A percentile compares a stretch with the other conserved stretches of the same genome.
Conservation (phyloP, 1,140 invertebrate genomes). For the Sitobion miscanthi region DNA sequence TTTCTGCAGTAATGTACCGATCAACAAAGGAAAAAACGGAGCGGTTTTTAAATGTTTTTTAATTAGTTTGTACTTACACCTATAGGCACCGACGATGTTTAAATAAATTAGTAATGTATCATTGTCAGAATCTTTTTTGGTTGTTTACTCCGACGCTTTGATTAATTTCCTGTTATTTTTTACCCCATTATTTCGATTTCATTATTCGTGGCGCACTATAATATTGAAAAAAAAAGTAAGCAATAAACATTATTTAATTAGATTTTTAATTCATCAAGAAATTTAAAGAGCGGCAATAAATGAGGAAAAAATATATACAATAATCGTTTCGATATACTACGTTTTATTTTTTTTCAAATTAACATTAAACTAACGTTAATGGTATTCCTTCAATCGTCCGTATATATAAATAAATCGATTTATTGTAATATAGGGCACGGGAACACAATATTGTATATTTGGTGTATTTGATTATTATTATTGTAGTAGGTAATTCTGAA, state of each 20-base stretch:
- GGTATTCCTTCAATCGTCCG: background rate
- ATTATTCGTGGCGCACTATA: background rate
- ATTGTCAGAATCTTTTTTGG: background rate
- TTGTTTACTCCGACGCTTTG: background rate
- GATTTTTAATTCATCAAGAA: background rate
- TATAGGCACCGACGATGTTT: background rate
- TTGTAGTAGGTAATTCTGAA: background rate
- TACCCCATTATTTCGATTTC: background rate
- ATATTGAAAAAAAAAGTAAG: background rate
- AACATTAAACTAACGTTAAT: background rate
- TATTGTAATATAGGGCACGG: background rate
- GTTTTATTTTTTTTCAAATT: background rate
- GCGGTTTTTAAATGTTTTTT: background rate
- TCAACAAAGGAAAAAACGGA: background rate
- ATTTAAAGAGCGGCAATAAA: background rate
- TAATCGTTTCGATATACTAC: background rate
- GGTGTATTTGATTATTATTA: background rate
- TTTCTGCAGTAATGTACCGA: background rate
- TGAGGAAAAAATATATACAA: background rate
- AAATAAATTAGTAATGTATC: constrained; percentile 21
- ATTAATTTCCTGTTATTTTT: constrained; percentile 5
- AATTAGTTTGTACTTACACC: constrained; percentile 9
- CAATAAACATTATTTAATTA: constrained; percentile 26
- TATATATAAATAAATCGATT: background rate
- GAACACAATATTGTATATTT: background rate